These are phyloP conservation scores for Nilaparvata lugens DNA, from an alignment of 1,140 invertebrate species.

Conservation along the genomic window DNA sequence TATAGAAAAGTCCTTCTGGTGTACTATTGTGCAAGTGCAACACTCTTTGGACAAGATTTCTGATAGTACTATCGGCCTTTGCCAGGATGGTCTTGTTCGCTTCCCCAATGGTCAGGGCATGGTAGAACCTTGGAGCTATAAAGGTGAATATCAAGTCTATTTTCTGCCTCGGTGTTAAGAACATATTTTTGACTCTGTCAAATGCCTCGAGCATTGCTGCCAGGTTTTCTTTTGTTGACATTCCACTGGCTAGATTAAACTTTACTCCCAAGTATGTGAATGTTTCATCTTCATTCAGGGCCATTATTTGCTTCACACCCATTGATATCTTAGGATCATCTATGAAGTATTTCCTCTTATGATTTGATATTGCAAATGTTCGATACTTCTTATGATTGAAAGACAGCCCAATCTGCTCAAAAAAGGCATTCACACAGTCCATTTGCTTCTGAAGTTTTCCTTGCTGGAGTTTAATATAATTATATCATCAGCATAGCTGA, in stretches of 20 bases:
- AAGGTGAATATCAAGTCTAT: conserved; percentile 6
- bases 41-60: conserved; percentile 3
- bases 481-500: too few species aligned
- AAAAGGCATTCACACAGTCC: too few species aligned
- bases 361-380: too few species aligned
- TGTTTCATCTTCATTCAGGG: too few species aligned
- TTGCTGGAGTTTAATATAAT: too few species aligned
- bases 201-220: neutral
- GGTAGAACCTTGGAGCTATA: conserved; percentile 5
- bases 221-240: neutral
- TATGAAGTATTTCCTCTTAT: too few species aligned
- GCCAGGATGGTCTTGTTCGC: neutral
- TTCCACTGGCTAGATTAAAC: neutral
- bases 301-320: too few species aligned
- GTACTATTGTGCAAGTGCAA: conserved; percentile 12
- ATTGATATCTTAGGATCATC: too few species aligned
- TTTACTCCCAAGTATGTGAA: conserved; percentile 23
- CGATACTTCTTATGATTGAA: too few species aligned
- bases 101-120: neutral
- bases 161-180: conserved; percentile 14
- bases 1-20: conserved; percentile 9
- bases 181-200: neutral
- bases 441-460: too few species aligned
- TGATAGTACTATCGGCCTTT: neutral
- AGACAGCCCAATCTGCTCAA: too few species aligned